Base-by-base conservation (phyloP, 1,140 invertebrate species). In the Trichoplusia ni region DNA sequence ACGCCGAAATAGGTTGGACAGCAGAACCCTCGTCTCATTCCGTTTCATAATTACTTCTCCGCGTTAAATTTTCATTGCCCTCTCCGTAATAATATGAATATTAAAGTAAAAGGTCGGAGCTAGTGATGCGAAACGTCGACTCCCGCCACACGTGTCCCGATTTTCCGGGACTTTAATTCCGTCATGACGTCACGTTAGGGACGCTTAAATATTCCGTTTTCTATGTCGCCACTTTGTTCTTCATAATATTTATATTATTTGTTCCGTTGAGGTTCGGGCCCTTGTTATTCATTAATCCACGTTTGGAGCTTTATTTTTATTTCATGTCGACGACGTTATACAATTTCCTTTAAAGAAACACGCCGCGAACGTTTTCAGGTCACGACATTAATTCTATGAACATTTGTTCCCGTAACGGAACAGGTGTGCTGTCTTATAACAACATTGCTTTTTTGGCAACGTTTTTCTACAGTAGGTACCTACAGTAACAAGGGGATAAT, bases 21-120 rank as follows among this genome's bases (percentile, higher is more conserved):
- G 27, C 13, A 16, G 14, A 33, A 29, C 23, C 53, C 53, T 58
- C 53, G 21, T 42, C 37, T 19, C 37, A 58, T 40, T 58, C 53
- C 37, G 37, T 35, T 58, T 42, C 53, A 58, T 58, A 58, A 58
- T 58, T 58, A 58, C 53, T 46, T 59, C 56, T 33, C 38, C 56
- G 29, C 56, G 40, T 59, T 59, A 59, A 59, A 59, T 59, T 59
- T 59, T 59, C 56, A 59, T 59, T 59, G 56, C 56, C 40, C 56
- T 21, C 56, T 13, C 40, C 56, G 35, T 33, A 59, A 59, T 59
- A 46, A 59, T 59, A 59, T 59, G 56, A 59, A 59, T 59, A 59
- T 59, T 59, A 59, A 59, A 59, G 56, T 59, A 59, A 46, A 59
- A 59, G 56, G 56, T 59, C 29, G 38, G 56, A 46, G 23, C 56